Evolutionary conservation across 2,113 vertebrate genomes (phyloP).

Genomic region (Struthio camelus): DNA sequence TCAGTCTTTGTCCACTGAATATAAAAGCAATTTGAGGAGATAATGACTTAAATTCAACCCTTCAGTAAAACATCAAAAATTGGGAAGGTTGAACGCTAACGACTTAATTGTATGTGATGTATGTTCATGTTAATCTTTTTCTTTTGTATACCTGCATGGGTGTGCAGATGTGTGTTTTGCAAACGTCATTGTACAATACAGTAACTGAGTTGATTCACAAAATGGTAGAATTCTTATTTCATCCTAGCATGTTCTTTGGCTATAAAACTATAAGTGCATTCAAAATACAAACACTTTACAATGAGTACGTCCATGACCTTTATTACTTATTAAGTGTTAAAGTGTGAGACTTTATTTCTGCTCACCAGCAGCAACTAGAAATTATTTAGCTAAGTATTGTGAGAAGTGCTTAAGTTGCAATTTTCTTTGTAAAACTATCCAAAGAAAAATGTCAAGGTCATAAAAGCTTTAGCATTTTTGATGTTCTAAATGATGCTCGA

Average conservation of each 20-base stretch:
- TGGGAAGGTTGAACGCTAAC: neutral
- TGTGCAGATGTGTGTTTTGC: neutral
- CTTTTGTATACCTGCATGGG: neutral
- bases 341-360: neutral
- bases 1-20: neutral
- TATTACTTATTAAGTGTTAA: neutral
- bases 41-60: neutral
- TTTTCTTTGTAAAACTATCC: neutral
- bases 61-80: neutral
- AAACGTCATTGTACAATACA: neutral
- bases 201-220: neutral
- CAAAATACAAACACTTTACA: neutral
- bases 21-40: neutral
- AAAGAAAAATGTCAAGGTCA: constrained; percentile 1
- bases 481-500: constrained; percentile 12
- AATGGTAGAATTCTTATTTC: neutral
- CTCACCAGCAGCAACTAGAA: neutral
- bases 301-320: neutral
- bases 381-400: neutral
- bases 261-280: neutral
- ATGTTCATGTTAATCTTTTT: neutral
- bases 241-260: neutral
- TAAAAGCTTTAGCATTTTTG: neutral
- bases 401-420: neutral
- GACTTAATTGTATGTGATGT: neutral